phyloP scores from a whole-genome alignment of 2,888 invertebrate genomes.

The Danaus chrysippus region DNA sequence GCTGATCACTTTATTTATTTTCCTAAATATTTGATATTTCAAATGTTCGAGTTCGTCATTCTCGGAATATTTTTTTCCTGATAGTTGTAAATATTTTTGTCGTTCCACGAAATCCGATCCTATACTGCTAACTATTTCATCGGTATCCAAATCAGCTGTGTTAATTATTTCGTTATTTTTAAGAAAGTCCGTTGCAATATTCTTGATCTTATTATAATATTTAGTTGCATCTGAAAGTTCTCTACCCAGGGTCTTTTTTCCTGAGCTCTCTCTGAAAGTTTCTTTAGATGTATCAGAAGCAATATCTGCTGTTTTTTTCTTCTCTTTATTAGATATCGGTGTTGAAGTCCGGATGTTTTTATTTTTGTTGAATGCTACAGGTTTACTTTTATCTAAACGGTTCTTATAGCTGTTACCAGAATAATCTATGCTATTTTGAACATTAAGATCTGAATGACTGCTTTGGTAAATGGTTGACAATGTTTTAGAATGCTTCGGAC shows the following conservation, averaged over 20 bases:
- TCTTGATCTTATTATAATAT: conserved; percentile 15
- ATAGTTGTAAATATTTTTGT: conserved; percentile 25
- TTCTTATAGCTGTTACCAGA: neutral
- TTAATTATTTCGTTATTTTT: conserved; percentile 7
- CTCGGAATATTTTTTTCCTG: conserved; percentile 11
- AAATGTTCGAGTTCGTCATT: conserved; percentile 26
- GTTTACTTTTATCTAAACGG: neutral
- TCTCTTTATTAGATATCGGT: conserved; percentile 1
- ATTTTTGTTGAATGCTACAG: neutral
- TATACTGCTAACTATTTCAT: conserved; percentile 18
- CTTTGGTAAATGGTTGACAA: conserved; percentile 4
- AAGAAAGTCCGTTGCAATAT: conserved; percentile 19
- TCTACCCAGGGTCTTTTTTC: neutral
- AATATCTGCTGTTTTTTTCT: neutral
- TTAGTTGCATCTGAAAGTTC: conserved; percentile 6
- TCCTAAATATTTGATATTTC: conserved; percentile 27
- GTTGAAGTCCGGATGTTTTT: conserved; percentile 15
- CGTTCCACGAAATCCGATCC: conserved; percentile 23
- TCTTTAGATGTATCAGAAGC: neutral
- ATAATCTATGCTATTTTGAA: neutral
- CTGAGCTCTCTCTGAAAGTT: neutral
- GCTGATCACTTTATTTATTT: conserved; percentile 15
- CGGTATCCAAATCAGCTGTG: conserved; percentile 10
- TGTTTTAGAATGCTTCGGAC: conserved; percentile 1
- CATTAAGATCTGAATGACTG: neutral